Percentiles rank a stretch among this genome's conserved stretches.
Evolutionary conservation across 1,140 invertebrate species (phyloP).

Genomic region (Diprion similis): DNA sequence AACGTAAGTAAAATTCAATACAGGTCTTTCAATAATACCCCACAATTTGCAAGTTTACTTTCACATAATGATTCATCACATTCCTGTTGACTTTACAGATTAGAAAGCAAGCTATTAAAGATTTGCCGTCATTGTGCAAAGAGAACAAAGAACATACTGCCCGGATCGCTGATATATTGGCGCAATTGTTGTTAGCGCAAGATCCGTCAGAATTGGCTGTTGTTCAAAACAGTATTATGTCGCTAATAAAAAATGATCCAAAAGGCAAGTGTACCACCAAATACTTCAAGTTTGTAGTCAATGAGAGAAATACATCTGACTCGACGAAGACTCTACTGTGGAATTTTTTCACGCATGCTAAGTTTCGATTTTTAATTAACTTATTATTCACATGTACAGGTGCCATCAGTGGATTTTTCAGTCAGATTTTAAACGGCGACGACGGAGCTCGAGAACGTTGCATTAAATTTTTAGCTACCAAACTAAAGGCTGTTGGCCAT

Average conservation of each 20-base stretch:
- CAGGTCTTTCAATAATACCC: background rate
- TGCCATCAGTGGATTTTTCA: constrained; percentile 84
- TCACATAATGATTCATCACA: no score
- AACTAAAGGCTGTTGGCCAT: constrained; percentile 80
- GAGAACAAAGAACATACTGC: constrained; percentile 83
- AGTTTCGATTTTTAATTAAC: background rate
- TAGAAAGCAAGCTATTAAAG: constrained; percentile 94
- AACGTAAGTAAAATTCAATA: background rate
- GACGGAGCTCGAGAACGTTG: constrained; percentile 84
- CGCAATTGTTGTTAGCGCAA: constrained; percentile 87
- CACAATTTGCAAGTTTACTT: no score
- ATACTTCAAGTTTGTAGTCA: constrained; percentile 1
- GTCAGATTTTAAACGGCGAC: constrained; percentile 82
- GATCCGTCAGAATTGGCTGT: constrained; percentile 81
- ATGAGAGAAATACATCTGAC: background rate
- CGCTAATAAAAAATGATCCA: constrained; percentile 69
- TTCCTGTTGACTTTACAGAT: constrained; percentile 68
- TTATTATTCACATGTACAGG: constrained; percentile 53
- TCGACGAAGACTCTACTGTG: constrained; percentile 8
- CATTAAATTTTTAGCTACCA: constrained; percentile 86
- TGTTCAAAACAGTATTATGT: constrained; percentile 75
- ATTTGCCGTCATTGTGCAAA: constrained; percentile 87
- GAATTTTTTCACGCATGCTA: constrained; percentile 16
- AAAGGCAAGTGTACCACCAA: constrained; percentile 58
- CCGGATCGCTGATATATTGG: constrained; percentile 90